Percentiles rank a stretch among this genome's conserved stretches.
phyloP scores from a whole-genome alignment of 2,888 invertebrate genomes.

The Noctuana brunneofusca region DNA sequence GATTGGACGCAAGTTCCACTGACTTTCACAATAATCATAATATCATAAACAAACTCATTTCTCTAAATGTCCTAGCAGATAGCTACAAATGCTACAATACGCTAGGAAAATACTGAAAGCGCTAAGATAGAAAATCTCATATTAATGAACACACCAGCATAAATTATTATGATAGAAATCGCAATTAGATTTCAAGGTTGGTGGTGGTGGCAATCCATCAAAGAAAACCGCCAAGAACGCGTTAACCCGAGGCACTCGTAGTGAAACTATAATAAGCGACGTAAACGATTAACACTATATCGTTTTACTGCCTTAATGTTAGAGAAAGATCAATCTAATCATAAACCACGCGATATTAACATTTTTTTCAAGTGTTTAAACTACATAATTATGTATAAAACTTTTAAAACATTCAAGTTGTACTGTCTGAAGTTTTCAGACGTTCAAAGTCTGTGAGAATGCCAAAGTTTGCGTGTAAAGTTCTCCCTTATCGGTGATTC shows the following conservation, averaged over 20 bases:
- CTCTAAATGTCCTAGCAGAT: not conserved
- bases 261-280: constrained; percentile 6
- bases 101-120: too few relatives aligned
- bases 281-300: constrained; percentile 3
- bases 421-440: not conserved
- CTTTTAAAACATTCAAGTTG: not conserved
- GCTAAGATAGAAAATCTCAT: not conserved
- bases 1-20: too few relatives aligned
- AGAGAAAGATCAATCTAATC: not conserved
- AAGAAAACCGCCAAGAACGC: not conserved
- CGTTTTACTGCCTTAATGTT: not conserved
- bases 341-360: not conserved
- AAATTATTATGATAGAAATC: constrained; percentile 12
- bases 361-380: not conserved
- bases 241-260: not conserved
- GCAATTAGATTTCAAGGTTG: constrained; percentile 11
- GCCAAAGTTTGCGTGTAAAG: not conserved
- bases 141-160: constrained; percentile 6
- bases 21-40: too few relatives aligned
- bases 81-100: not conserved
- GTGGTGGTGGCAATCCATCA: constrained; percentile 2
- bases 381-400: not conserved
- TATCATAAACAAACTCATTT: not conserved
- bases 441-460: not conserved
- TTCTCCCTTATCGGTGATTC: not conserved